Conservation (phyloP, 2,888 invertebrate genomes). For the Steinernema hermaphroditum region DNA sequence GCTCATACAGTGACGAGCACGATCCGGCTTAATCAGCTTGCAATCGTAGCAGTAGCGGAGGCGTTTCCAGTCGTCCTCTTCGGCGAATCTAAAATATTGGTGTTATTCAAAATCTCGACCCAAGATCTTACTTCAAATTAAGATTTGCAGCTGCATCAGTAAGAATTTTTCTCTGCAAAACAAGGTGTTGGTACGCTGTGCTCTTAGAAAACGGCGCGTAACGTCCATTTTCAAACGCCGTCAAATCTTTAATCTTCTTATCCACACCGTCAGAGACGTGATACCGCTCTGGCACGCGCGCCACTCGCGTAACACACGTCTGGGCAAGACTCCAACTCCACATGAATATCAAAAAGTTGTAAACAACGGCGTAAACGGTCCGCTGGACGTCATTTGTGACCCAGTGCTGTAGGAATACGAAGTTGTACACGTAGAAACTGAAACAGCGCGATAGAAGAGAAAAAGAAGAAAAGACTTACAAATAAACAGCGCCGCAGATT, state of each 20-base stretch:
- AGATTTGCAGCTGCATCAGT: not conserved
- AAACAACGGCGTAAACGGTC: conserved; percentile 45
- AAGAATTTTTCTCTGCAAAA: conserved; percentile 5
- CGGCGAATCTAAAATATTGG: conserved; percentile 36
- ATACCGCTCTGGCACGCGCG: conserved; percentile 46
- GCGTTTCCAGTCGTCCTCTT: conserved; percentile 36
- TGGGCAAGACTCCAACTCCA: conserved; percentile 48
- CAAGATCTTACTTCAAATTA: conserved; percentile 43
- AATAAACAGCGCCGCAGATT: conserved; percentile 32
- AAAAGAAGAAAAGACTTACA: conserved; percentile 36
- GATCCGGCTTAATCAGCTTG: conserved; percentile 54
- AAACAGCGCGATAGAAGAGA: no score
- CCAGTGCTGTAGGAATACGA: conserved; percentile 37
- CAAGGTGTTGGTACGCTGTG: no score
- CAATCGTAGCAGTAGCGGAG: conserved; percentile 54
- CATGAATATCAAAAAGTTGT: conserved; percentile 43
- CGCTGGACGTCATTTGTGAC: conserved; percentile 33
- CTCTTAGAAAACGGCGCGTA: conserved; percentile 48
- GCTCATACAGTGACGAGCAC: conserved; percentile 53
- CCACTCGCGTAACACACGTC: conserved; percentile 44
- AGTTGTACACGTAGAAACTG: conserved; percentile 39
- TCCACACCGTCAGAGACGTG: conserved; percentile 42
- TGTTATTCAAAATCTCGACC: no score
- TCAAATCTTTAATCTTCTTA: conserved; percentile 44
- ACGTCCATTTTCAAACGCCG: conserved; percentile 43